These are phyloP conservation scores for Coendou prehensilis DNA, from an alignment of 2,797 vertebrate genomes.

Conservation along the genomic window DNA sequence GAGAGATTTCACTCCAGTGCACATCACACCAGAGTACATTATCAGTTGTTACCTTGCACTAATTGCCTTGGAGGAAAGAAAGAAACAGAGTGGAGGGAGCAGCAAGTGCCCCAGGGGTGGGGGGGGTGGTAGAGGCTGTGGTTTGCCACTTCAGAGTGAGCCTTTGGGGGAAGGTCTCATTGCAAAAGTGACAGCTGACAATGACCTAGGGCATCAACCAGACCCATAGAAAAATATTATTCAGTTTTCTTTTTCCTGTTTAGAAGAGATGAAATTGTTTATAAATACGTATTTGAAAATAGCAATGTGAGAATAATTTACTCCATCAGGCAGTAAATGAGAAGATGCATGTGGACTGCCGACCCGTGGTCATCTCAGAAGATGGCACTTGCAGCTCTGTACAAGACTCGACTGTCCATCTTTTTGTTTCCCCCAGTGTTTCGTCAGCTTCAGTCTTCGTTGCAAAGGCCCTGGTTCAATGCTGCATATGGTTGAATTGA, in stretches of 20 bases:
- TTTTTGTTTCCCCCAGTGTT: background rate
- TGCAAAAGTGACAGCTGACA: background rate
- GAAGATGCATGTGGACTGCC: background rate
- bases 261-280: background rate
- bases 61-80: background rate
- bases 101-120: background rate
- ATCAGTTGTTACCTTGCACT: background rate
- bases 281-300: slow-evolving; percentile 13
- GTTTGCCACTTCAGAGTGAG: background rate
- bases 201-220: background rate
- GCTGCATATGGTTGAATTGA: background rate
- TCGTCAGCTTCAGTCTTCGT: background rate
- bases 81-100: background rate
- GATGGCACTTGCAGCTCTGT: background rate
- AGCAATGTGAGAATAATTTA: background rate
- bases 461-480: background rate
- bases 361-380: background rate
- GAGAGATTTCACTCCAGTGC: background rate
- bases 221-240: background rate
- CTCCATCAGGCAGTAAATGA: background rate
- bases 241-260: slow-evolving; percentile 3
- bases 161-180: background rate
- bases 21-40: background rate
- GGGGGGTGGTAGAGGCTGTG: too few species aligned
- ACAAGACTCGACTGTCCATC: background rate